phyloP scores from a whole-genome alignment of 2,113 vertebrate species.

The Meriones unguiculatus region DNA sequence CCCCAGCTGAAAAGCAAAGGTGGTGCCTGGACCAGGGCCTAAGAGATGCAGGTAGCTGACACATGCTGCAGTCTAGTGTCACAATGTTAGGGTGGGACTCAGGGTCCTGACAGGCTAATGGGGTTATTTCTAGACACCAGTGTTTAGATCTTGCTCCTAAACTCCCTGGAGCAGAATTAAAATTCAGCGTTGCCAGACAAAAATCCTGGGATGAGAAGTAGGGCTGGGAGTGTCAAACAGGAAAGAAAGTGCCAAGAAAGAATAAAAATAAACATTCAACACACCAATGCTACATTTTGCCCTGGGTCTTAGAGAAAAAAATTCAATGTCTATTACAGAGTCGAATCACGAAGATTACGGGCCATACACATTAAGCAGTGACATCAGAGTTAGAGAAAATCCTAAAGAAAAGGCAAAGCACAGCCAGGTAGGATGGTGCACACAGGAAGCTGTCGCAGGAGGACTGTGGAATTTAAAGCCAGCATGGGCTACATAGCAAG shows the following conservation, averaged over 20 bases:
- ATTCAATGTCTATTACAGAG: neutral
- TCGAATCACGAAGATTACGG: neutral
- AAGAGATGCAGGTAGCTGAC: neutral
- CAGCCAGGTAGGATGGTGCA: neutral
- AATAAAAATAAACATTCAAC: slow-evolving; percentile 39
- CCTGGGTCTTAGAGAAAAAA: neutral
- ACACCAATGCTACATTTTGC: neutral
- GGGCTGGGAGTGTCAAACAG: neutral
- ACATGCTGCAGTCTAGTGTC: neutral
- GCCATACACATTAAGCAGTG: neutral
- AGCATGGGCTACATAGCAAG: neutral
- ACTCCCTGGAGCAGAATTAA: slow-evolving; percentile 49
- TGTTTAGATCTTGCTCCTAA: neutral
- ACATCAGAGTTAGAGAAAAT: neutral
- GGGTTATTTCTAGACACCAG: neutral
- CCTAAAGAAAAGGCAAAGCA: neutral
- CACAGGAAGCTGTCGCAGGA: neutral
- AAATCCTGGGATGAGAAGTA: neutral
- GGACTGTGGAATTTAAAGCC: neutral
- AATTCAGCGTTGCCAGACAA: neutral
- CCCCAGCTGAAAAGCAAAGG: neutral
- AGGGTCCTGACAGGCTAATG: neutral
- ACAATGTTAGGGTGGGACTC: neutral
- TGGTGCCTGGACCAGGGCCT: neutral
- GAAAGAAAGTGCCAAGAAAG: slow-evolving; percentile 21